phyloP scores from a whole-genome alignment of 1,140 invertebrate genomes.

The Formica exsecta region DNA sequence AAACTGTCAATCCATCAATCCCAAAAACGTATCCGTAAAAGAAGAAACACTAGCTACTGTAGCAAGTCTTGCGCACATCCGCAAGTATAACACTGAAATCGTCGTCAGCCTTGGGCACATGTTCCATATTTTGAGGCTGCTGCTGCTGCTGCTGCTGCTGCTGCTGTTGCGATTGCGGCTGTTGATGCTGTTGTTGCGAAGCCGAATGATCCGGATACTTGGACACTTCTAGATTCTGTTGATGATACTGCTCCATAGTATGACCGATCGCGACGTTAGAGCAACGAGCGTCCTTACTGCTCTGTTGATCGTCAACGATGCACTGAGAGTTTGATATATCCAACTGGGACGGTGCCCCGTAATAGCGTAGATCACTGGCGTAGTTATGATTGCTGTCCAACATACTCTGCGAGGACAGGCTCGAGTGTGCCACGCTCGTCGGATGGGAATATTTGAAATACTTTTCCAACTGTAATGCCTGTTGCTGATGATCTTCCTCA shows the following conservation, averaged over 20 bases:
- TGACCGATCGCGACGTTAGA: constrained; percentile 78
- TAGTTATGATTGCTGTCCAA: constrained; percentile 87
- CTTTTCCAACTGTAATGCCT: constrained; percentile 84
- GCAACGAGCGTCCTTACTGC: constrained; percentile 80
- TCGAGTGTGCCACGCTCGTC: constrained; percentile 81
- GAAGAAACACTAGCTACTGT: constrained; percentile 89
- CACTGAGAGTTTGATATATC: constrained; percentile 83
- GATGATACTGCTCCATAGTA: constrained; percentile 83
- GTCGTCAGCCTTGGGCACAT: constrained; percentile 90
- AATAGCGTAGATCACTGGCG: constrained; percentile 85
- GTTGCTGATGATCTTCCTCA: constrained; percentile 83
- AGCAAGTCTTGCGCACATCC: constrained; percentile 94
- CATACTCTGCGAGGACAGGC: constrained; percentile 81
- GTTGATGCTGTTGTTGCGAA: constrained; percentile 86
- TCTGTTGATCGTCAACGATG: constrained; percentile 81
- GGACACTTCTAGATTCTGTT: constrained; percentile 78
- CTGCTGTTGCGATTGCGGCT: constrained; percentile 81
- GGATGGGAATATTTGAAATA: constrained; percentile 86
- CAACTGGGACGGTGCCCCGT: constrained; percentile 79
- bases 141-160: constrained; percentile 76
- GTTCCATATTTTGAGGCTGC: constrained; percentile 83
- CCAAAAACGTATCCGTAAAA: constrained; percentile 7
- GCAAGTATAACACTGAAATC: constrained; percentile 95
- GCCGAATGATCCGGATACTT: constrained; percentile 86
- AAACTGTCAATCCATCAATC: background rate